Base-by-base conservation (phyloP, 2,797 vertebrate genomes). In the Acomys russatus region DNA sequence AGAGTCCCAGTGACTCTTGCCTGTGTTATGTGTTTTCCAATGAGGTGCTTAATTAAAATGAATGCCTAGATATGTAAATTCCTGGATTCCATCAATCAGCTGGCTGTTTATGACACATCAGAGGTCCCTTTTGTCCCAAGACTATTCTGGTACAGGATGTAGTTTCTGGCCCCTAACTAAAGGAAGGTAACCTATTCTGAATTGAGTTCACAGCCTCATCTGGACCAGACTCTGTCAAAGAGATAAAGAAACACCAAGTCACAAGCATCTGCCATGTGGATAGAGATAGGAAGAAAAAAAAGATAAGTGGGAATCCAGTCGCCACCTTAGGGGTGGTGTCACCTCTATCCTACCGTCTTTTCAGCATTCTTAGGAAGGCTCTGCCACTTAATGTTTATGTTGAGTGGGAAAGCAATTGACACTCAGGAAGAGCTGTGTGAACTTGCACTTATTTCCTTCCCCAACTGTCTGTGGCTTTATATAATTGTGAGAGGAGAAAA, bases 41-140 rank as follows among this genome's bases (percentile, higher is more conserved):
- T 86, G 92, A 94, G 70, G 71, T 63, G 78, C 56, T 96, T 94
- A 86, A 97, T 96, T 92, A 91, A 94, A 95, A 94, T 61, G 74
- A 94, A 87, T 71, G 51, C 54, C 59, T 91, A 56, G 64, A 79
- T 95, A 87, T 95, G 83, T 91, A 90, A 87, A 85, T 77, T 92
- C 23, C 83, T 77, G 6, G 79, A 73, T 14, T 35, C 64, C 63
- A 49, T 88, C n/a, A 87, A 77, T 92, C 92, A 95, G 61, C 35
- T 76, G 6, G 61, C 76, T 78, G 91, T 96, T 94, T 73, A 54
- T 44, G 71, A 76, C 56, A 79, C 76, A 66, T 35, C 54, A 49
- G 61, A 77, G 44, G 35, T 18, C 6, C 15, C 22, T 63, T 38
- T 93, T 74, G 86, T 66, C 9, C 63, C 49, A 20, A 20, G 33